These are phyloP conservation scores for Cerastis leucographa DNA, from an alignment of 2,888 invertebrate genomes.

Conservation along the genomic window DNA sequence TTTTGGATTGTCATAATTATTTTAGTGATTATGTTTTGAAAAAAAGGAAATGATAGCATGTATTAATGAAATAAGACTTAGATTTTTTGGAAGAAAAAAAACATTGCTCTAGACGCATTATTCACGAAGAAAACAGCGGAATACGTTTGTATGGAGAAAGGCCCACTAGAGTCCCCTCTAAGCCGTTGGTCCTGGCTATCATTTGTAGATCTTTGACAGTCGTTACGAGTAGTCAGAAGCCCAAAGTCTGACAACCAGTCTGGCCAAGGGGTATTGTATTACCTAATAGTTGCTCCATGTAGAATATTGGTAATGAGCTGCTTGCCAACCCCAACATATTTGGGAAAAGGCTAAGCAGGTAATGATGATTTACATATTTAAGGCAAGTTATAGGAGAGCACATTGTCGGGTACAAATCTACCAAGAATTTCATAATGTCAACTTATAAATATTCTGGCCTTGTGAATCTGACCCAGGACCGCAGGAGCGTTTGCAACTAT, in stretches of 20 bases:
- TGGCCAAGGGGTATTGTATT: background rate
- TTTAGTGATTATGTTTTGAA: too few species aligned
- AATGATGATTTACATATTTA: background rate
- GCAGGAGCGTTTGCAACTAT: background rate
- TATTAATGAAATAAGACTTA: too few species aligned
- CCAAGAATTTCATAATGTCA: background rate
- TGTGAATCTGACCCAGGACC: background rate
- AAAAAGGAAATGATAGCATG: too few species aligned
- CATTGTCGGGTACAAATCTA: background rate
- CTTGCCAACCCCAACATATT: background rate
- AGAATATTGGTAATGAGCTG: background rate
- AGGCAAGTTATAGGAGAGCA: background rate
- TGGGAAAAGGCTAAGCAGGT: background rate
- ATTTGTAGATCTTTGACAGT: background rate
- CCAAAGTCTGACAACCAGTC: background rate
- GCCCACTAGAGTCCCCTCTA: too few species aligned
- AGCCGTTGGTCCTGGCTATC: too few species aligned
- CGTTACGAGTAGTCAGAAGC: background rate
- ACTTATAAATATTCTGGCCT: background rate
- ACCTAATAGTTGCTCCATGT: background rate
- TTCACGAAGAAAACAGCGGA: too few species aligned
- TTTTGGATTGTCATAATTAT: too few species aligned
- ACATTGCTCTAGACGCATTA: too few species aligned
- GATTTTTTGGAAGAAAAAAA: too few species aligned
- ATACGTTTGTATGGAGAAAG: too few species aligned